Conservation (phyloP, 2,113 vertebrate genomes). For the Anoura caudifer region DNA sequence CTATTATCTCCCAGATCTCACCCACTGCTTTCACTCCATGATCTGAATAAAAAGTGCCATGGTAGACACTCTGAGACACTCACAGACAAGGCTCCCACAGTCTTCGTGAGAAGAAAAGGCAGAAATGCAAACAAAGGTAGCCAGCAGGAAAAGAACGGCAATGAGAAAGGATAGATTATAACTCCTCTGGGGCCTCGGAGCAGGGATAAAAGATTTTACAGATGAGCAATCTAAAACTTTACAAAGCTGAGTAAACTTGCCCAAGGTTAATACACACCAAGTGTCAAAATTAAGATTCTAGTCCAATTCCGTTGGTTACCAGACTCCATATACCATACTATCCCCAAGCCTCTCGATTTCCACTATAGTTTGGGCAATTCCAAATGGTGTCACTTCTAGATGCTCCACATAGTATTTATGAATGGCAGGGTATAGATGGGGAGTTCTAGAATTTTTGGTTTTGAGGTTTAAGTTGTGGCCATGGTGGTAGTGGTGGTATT, state of each 20-base stretch:
- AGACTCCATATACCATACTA: not conserved
- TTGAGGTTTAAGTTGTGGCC: not conserved
- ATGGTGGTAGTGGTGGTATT: not conserved
- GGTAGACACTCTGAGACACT: not conserved
- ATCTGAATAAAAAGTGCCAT: not conserved
- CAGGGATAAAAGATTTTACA: not conserved
- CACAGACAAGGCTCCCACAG: not conserved
- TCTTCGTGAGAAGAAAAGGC: not conserved
- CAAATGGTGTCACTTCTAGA: not conserved
- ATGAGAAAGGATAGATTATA: not conserved
- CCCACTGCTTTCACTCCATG: not conserved
- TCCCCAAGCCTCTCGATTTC: not conserved
- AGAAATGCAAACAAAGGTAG: not conserved
- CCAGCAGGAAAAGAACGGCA: not conserved
- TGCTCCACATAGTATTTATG: not conserved
- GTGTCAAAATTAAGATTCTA: not conserved
- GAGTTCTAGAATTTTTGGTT: not conserved
- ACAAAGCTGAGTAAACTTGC: not conserved
- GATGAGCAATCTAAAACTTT: not conserved
- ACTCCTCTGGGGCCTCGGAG: not conserved
- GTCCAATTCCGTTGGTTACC: not conserved
- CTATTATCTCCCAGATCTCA: not conserved
- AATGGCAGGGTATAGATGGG: not conserved
- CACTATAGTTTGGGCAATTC: not conserved
- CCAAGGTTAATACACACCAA: not conserved